A percentile compares a stretch with the other conserved stretches of the same genome.
Evolutionary conservation across 1,140 invertebrate genomes (phyloP).

Genomic region (Drosophila littoralis): DNA sequence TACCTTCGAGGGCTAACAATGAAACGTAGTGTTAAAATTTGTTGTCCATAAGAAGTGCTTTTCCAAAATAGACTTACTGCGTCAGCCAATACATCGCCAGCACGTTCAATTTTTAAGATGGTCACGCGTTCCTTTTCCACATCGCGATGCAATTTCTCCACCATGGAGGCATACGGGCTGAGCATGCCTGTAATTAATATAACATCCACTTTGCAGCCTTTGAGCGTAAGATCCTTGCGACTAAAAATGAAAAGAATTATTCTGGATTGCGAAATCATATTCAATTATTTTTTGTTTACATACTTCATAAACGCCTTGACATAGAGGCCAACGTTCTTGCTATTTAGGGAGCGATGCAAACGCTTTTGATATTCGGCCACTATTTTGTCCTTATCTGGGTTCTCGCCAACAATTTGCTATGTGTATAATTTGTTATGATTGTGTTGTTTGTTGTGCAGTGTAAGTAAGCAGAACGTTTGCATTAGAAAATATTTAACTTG

Average conservation of each 20-base stretch:
- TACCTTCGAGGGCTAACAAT: conserved; percentile 90
- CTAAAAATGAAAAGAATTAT: conserved; percentile 79
- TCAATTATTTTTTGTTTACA: conserved; percentile 15
- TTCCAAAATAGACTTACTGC: conserved; percentile 86
- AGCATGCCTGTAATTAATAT: conserved; percentile 92
- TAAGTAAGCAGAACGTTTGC: conserved; percentile 48
- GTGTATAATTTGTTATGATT: conserved; percentile 16
- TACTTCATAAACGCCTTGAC: conserved; percentile 93
- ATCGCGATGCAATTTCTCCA: conserved; percentile 91
- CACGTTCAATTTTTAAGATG: conserved; percentile 92
- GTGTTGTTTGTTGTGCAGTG: conserved; percentile 31
- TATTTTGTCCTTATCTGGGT: conserved; percentile 89
- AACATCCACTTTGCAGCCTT: conserved; percentile 90
- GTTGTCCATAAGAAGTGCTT: background rate
- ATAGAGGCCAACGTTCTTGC: conserved; percentile 93
- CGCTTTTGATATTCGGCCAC: conserved; percentile 91
- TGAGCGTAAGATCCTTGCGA: conserved; percentile 89
- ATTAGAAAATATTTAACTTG: conserved; percentile 24
- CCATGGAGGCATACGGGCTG: conserved; percentile 91
- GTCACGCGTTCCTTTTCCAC: conserved; percentile 92
- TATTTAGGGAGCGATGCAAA: conserved; percentile 92
- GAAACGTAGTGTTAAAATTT: background rate
- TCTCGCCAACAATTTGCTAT: conserved; percentile 84
- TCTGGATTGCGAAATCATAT: background rate
- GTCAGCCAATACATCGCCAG: conserved; percentile 92